Conservation (phyloP, 1,140 invertebrate genomes). For the Eubasilissa regina region DNA sequence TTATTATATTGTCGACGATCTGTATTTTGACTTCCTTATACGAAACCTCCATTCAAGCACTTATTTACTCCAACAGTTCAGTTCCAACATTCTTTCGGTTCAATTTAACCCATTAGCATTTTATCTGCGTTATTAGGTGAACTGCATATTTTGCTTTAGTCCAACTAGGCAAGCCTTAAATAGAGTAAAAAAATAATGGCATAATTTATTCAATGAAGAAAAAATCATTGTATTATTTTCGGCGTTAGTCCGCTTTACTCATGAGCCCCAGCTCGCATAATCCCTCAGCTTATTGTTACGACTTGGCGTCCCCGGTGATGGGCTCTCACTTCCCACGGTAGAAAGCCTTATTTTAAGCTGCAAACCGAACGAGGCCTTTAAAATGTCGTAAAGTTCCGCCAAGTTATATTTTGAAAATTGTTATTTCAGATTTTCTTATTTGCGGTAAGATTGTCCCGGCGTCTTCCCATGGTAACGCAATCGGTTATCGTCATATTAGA, state of each 20-base stretch:
- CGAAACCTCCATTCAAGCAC: too few relatives aligned
- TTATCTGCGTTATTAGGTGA: too few relatives aligned
- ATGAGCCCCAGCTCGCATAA: not conserved
- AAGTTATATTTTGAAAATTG: conserved; percentile 26
- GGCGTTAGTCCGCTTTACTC: not conserved
- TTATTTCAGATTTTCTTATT: not conserved
- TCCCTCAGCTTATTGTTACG: not conserved
- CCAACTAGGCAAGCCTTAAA: too few relatives aligned
- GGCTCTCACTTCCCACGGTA: conserved; percentile 7
- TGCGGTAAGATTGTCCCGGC: conserved; percentile 19
- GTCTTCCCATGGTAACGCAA: conserved; percentile 24
- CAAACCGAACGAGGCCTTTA: conserved; percentile 26
- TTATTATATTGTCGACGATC: too few relatives aligned
- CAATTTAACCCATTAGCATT: too few relatives aligned
- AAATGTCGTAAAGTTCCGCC: conserved; percentile 27
- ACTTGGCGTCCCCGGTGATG: not conserved
- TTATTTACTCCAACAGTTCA: too few relatives aligned
- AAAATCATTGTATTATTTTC: too few relatives aligned
- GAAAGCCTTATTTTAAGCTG: conserved; percentile 31
- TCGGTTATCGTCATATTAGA: not conserved
- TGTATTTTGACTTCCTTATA: too few relatives aligned
- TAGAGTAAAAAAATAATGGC: too few relatives aligned
- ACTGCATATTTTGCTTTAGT: too few relatives aligned
- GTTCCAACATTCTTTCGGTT: too few relatives aligned
- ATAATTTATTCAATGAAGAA: too few relatives aligned